Base-by-base conservation (phyloP, 1,140 invertebrate species). In the Hypothenemus hampei region DNA sequence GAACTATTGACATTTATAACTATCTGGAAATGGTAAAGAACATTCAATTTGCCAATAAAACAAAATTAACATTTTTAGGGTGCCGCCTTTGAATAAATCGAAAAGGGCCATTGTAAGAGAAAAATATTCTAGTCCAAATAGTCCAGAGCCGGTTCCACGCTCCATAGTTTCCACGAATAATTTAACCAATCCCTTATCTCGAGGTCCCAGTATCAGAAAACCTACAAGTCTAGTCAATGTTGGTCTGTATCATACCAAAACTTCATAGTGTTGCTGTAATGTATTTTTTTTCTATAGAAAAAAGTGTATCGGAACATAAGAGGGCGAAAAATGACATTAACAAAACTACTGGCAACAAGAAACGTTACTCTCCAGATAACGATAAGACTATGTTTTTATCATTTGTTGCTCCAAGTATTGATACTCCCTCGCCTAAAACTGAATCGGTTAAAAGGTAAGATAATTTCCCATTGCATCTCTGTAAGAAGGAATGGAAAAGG, bases 401-500 rank as follows among this genome's bases (percentile, higher is more conserved):
- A 10, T 18, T 29, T 13, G 53, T 16, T 21, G 4, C 40, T 6
- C 54, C 58, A 2, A 31, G 43, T 6, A 58, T 48, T 19, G 40
- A 29, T 7, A 58, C 33, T 24, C 44, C 53, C 2, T 50, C 24
- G 2, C 16, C 53, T 1, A 57, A 58, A 44, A 11, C 41, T 8
- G 59, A 62, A 23, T 46, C 46, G 1, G n/a, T 56, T 10, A 62
- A 58, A 48, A 64, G 60, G 62, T 64, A 47, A 51, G 50, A 26
- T 18, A 10, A 31, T 13, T 23, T 10, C 24, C 8, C 18, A 36
- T 44, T 7, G n/a, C 22, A 43, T 5, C 18, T 21, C 47, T 55
- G 61, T 64, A 65, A 62, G 65, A 62, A 64, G 59, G 26, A 61
- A 59, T 58, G 59, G 61, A 64, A 63, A 60, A 41, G 47, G 46